phyloP scores from a whole-genome alignment of 2,888 invertebrate species.

The Drosophila multiciliata region DNA sequence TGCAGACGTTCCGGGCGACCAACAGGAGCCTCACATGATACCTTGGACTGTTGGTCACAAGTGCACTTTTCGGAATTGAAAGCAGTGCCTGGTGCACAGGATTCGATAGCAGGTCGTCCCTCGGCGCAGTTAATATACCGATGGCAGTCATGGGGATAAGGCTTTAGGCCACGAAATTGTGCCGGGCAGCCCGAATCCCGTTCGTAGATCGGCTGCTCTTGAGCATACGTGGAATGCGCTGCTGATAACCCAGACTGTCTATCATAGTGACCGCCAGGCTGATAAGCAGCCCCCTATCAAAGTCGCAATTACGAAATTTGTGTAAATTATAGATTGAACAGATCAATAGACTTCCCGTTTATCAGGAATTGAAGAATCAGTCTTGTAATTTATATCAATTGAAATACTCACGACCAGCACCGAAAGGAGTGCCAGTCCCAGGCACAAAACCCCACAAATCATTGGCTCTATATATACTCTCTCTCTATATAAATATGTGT shows the following conservation, averaged over 20 bases:
- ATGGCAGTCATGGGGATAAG: conserved; percentile 88
- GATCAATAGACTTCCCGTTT: conserved; percentile 34
- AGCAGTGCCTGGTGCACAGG: conserved; percentile 88
- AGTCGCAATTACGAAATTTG: conserved; percentile 47
- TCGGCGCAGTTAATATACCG: conserved; percentile 89
- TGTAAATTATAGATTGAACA: conserved; percentile 7
- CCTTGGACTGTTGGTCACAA: conserved; percentile 88
- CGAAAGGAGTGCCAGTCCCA: conserved; percentile 49
- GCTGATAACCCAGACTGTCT: conserved; percentile 72
- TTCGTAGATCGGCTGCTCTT: conserved; percentile 68
- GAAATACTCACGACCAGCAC: conserved; percentile 59
- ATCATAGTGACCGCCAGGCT: conserved; percentile 59
- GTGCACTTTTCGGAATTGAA: conserved; percentile 88
- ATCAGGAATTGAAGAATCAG: conserved; percentile 16
- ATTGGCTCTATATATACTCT: conserved; percentile 35
- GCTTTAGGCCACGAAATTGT: conserved; percentile 86
- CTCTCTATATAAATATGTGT: conserved; percentile 14
- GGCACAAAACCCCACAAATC: conserved; percentile 42
- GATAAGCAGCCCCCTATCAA: conserved; percentile 79
- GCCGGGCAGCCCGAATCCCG: conserved; percentile 84
- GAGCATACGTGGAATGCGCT: conserved; percentile 34
- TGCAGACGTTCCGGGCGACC: conserved; percentile 34
- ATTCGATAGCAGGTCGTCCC: conserved; percentile 87
- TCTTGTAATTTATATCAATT: conserved; percentile 28
- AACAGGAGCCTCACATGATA: conserved; percentile 84